Evolutionary conservation across 2,797 vertebrate species (phyloP).

Genomic region (Sardinella longiceps): DNA sequence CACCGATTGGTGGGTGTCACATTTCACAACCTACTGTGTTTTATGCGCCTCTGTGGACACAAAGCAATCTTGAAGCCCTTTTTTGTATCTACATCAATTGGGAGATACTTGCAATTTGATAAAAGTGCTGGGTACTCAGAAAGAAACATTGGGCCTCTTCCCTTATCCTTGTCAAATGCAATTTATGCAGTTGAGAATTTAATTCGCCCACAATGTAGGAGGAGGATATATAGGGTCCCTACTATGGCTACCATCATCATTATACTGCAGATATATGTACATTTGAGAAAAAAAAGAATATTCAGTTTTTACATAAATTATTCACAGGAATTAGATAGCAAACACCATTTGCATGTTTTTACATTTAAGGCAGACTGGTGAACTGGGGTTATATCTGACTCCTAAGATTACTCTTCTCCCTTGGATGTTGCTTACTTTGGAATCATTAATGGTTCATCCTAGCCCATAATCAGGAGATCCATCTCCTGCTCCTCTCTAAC

Average conservation of each 20-base stretch:
- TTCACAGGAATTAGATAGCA: background rate
- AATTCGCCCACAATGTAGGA: background rate
- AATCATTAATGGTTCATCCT: background rate
- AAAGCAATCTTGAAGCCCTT: background rate
- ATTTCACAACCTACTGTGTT: background rate
- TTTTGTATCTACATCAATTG: background rate
- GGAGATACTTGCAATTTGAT: background rate
- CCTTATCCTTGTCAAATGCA: background rate
- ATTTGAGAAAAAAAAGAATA: background rate
- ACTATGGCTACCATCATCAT: background rate
- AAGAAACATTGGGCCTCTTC: background rate
- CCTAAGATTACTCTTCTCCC: background rate
- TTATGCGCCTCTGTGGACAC: slow-evolving; percentile 20
- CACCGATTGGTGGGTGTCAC: slow-evolving; percentile 9
- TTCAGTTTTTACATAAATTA: background rate
- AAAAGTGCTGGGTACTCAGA: background rate
- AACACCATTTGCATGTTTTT: background rate
- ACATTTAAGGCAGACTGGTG: background rate
- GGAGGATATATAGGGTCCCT: background rate
- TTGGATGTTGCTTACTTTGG: background rate
- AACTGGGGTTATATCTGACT: background rate
- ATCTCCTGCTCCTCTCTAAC: slow-evolving; percentile 48
- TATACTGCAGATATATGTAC: background rate
- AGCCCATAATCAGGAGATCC: slow-evolving; percentile 42
- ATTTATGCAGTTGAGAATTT: slow-evolving; percentile 2